Evolutionary conservation across 2,888 invertebrate genomes (phyloP), one percentile per base, ranked within the genome.

Genomic region (Thumatha senex): DNA sequence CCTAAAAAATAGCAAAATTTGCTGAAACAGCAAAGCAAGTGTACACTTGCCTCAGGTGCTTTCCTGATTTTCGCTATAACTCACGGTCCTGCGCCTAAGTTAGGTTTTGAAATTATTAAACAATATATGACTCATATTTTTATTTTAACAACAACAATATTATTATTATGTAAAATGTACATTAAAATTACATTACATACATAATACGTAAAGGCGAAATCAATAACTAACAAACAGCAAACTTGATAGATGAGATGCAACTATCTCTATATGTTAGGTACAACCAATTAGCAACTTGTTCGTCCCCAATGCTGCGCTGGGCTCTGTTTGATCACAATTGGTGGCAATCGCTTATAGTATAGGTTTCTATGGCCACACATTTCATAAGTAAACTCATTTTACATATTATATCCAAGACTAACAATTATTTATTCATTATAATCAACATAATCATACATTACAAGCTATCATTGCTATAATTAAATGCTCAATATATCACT

Each of bases 101-200:
- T 24, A 24, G 18, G 18, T 24, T 24, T 24, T 24, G 40, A 46
- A 56, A 51, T 47, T 13, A 56, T 66, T 60, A 13, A 46, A 40
- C 36, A 44, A 40, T 35, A 36, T 66, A 63, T 74, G 60, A 71
- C 75, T 67, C 65, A 76, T 72, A 73, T 87, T 88, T n/a, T 89
- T 88, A 87, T 86, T 88, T 76, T 78, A 88, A 89, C 86, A 89
- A 88, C 87, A 90, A 89, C 87, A 88, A 86, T 80, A 79, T 78
- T 80, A 82, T 80, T 81, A 82, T 80, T 82, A 86, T 84, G 87
- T 85, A 87, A 85, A 88, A 89, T 89, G 82, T 89, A 89, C 84
- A 88, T 78, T 85, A 77, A 74, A 82, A 80, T 86, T 86, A 85
- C 78, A 80, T 86, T 86, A 85, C 78, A 85, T 73, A 76, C 77